Percentiles rank a stretch among this genome's conserved stretches.
Evolutionary conservation across 2,888 invertebrate species (phyloP).

Genomic region (Torymus tubicola): DNA sequence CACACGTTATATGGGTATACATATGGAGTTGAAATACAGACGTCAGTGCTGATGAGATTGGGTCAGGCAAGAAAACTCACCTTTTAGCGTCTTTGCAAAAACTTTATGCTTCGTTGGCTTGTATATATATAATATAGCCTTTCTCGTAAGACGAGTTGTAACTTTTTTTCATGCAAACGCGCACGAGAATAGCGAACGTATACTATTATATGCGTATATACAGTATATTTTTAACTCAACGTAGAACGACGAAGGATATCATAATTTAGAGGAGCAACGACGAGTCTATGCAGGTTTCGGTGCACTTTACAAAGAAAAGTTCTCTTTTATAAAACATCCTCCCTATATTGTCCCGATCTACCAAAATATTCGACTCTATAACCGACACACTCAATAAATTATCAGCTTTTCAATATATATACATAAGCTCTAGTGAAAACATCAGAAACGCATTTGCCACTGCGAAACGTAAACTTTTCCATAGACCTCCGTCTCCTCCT

Average conservation of each 20-base stretch:
- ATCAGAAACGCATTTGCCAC: slow-evolving; percentile 7
- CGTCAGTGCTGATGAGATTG: slow-evolving; percentile 26
- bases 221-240: too few species aligned
- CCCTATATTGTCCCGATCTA: background rate
- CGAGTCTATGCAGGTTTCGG: too few species aligned
- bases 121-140: too few species aligned
- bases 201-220: too few species aligned
- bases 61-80: background rate
- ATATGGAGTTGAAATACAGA: slow-evolving; percentile 20
- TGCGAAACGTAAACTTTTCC: background rate
- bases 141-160: too few species aligned
- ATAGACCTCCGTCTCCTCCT: background rate
- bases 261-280: too few species aligned
- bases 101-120: too few species aligned
- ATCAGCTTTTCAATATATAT: background rate
- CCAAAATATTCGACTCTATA: background rate
- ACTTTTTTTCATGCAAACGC: too few species aligned
- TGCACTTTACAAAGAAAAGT: too few species aligned
- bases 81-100: too few species aligned
- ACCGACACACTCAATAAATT: slow-evolving; percentile 12
- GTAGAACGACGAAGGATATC: too few species aligned
- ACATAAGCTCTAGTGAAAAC: background rate
- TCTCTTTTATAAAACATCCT: background rate
- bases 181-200: too few species aligned
- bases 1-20: background rate